Conservation (phyloP, 2,113 vertebrate species). For the Erinaceus europaeus region DNA sequence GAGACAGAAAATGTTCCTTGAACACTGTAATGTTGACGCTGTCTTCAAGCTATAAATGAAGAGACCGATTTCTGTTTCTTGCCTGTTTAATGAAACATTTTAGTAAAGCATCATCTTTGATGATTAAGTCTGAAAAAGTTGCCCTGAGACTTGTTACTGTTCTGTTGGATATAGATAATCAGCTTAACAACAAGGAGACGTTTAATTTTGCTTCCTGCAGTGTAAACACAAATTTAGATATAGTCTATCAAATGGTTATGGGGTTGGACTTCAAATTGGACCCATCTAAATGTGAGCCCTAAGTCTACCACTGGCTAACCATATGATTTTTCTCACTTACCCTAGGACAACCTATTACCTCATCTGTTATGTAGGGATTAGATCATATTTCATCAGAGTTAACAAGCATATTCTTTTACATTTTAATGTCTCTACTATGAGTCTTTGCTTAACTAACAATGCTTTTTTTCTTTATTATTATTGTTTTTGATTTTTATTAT, state of each 20-base stretch:
- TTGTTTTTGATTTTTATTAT: too few relatives aligned
- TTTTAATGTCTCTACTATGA: neutral
- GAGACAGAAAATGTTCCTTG: neutral
- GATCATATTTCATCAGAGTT: neutral
- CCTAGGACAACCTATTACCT: neutral
- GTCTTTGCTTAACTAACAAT: neutral
- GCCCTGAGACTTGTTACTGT: neutral
- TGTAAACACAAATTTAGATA: neutral
- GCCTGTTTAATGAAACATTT: neutral
- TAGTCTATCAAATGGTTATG: neutral
- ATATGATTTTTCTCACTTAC: neutral
- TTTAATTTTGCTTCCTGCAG: neutral
- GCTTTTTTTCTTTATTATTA: constrained; percentile 18
- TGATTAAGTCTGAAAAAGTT: neutral
- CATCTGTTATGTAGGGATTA: neutral
- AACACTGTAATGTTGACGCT: neutral
- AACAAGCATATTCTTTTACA: neutral
- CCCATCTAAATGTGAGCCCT: neutral
- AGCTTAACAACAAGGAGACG: neutral
- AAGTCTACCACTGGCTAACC: neutral
- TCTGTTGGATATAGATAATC: neutral
- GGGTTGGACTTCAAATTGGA: neutral
- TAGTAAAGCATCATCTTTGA: neutral
- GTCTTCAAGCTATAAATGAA: neutral
- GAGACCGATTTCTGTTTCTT: neutral